Conservation (phyloP, 2,888 invertebrate genomes). For the Calameuta pallipes region DNA sequence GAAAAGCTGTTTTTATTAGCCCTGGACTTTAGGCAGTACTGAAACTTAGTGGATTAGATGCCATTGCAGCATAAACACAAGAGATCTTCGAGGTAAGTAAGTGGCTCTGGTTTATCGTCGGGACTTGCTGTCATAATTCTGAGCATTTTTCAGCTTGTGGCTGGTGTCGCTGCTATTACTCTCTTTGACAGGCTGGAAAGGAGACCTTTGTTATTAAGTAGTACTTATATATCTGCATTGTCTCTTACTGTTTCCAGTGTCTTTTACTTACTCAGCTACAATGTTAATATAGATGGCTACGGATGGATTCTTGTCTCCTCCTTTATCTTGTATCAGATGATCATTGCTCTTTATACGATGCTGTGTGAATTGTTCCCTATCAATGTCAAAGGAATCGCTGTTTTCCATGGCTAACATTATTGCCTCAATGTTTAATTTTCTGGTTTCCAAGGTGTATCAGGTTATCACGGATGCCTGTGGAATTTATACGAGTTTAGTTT, state of each 20-base stretch:
- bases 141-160: constrained; percentile 71
- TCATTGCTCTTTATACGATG: constrained; percentile 72
- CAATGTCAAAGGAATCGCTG: constrained; percentile 73
- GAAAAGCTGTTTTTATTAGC: constrained; percentile 63
- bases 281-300: constrained; percentile 64
- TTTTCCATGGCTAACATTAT: constrained; percentile 71
- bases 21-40: constrained; percentile 71
- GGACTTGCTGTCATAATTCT: constrained; percentile 71
- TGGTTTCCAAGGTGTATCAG: constrained; percentile 72
- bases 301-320: constrained; percentile 70
- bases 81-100: constrained; percentile 71
- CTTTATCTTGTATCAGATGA: constrained; percentile 70
- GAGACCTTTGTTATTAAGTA: constrained; percentile 69
- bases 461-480: constrained; percentile 71
- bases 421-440: constrained; percentile 70
- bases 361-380: constrained; percentile 75
- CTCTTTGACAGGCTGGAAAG: constrained; percentile 71
- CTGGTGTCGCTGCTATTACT: constrained; percentile 65
- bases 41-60: constrained; percentile 72
- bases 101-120: constrained; percentile 68
- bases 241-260: constrained; percentile 68
- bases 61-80: constrained; percentile 73
- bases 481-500: constrained; percentile 75
- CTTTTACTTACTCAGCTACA: constrained; percentile 70
- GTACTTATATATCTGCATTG: constrained; percentile 70